Base-by-base conservation (phyloP, 2,113 vertebrate genomes). In the Tachysurus vachellii region DNA sequence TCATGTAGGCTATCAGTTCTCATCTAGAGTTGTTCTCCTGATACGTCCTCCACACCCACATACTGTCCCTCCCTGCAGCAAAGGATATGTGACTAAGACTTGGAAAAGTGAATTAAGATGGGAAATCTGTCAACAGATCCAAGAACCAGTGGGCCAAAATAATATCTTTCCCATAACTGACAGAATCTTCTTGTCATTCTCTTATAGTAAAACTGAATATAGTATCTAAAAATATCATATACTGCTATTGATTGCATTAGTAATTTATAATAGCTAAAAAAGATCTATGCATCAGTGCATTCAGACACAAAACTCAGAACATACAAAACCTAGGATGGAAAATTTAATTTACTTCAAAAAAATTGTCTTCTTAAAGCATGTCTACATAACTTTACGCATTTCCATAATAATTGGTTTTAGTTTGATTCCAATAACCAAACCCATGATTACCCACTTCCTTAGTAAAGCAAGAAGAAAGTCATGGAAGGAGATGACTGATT, bases 1-100 rank as follows among this genome's bases (percentile, higher is more conserved):
- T 89, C 21, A 42, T 28, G 61, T 36, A 42, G 19, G 16, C 42
- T n/a, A 79, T 66, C 75, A 70, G 85, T 28, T 12, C 53, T 59
- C 31, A 31, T 68, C 31, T 36, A 56, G 9, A 76, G 53, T 47
- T 16, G 14, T 53, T 11, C 1, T 11, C 14, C 31, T 70, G n/a
- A 66, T 68, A 14, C 87, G 87, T 70, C 47, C 70, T 80, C 86
- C 88, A 75, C 50, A 64, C 62, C 80, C 86, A 80, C 47, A 68
- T 86, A 57, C 31, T 83, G 53, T 79, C 89, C 12, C 26, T 76
- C 13, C 53, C 50, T 76, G 12, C 66, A 89, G 62, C 42, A 79
- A 26, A 50, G 47, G 56, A 17, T 23, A 10, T 56, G 50, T 56
- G 75, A 80, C 50, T 80, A 1, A 21, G 2, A 28, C 13, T 64